Base-by-base conservation (phyloP, 2,888 invertebrate genomes). In the Unio pictorum region DNA sequence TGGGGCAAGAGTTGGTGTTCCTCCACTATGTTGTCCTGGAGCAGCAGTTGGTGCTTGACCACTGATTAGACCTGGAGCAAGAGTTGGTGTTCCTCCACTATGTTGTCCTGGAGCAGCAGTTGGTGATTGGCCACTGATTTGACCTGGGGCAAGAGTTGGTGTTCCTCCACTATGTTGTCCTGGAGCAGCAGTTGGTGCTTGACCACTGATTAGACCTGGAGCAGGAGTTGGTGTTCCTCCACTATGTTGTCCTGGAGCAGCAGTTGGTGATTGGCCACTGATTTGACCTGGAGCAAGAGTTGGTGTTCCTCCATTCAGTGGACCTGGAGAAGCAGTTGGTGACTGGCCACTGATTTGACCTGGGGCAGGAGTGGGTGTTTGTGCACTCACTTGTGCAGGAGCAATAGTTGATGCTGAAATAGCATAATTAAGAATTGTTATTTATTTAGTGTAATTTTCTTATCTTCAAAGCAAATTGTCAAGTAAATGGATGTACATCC, bases 21-120 rank as follows among this genome's bases (percentile, higher is more conserved):
- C 30, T 4, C 67, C 68, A 17, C 63, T 11, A 8, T 58, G 55
- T 17, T 57, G 55, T 55, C 71, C 68, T 58, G 75, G 72, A 61
- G 66, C 34, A 45, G 75, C 70, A 30, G 72, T 72, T 67, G 75
- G 75, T 56, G 72, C 67, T 23, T 70, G 70, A 55, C 70, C 70
- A 34, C 34, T 34, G 34, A 7, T 5, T 34, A 5, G 34, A 5
- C 34, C 34, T 4, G 5, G 34, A 6, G 34, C 34, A 34, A 0
- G 23, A 23, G 23, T 23, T 23, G 23, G 23, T 23, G 23, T 23
- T 23, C 23, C 23, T 23, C 23, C 23, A 23, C 23, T 23, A 23
- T 23, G 23, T 28, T 28, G 28, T 28, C 30, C 64, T 8, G 61
- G 65, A 23, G 23, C 23, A 23, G 23, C 23, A 23, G 23, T 23